phyloP scores from a whole-genome alignment of 2,888 invertebrate species.

The Drosophila kanekoi region DNA sequence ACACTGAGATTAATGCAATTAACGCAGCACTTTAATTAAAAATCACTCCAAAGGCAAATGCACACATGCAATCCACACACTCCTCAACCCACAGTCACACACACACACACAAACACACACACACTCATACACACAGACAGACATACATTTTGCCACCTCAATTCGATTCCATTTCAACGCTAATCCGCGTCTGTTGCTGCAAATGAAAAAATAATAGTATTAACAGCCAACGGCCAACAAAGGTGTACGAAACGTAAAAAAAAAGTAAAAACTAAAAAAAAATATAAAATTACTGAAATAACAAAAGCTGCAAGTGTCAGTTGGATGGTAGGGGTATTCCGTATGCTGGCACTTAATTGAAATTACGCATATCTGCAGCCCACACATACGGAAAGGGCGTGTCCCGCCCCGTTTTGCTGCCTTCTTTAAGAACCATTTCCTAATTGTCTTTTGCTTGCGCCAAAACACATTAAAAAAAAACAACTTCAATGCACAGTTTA shows the following conservation, averaged over 20 bases:
- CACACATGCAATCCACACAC: slow-evolving; percentile 32
- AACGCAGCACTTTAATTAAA: slow-evolving; percentile 77
- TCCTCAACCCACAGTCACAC: neutral
- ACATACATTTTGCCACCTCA: slow-evolving; percentile 8
- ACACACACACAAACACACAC: neutral
- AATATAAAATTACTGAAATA: slow-evolving; percentile 21
- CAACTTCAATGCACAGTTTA: slow-evolving; percentile 75
- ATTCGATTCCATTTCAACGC: slow-evolving; percentile 60
- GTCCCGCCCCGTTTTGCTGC: neutral
- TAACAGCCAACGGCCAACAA: slow-evolving; percentile 51
- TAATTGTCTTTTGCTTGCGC: slow-evolving; percentile 69
- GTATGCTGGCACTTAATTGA: slow-evolving; percentile 51
- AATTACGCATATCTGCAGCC: slow-evolving; percentile 58
- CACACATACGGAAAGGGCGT: slow-evolving; percentile 10
- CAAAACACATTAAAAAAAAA: slow-evolving; percentile 8
- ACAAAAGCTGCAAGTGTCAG: slow-evolving; percentile 34
- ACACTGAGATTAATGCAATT: slow-evolving; percentile 76
- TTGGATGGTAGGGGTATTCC: slow-evolving; percentile 18
- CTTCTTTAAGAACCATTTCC: slow-evolving; percentile 64
- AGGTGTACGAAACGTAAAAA: slow-evolving; percentile 27
- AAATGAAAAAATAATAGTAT: slow-evolving; percentile 78
- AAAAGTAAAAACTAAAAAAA: slow-evolving; percentile 20
- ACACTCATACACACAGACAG: neutral
- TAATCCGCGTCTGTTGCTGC: slow-evolving; percentile 66
- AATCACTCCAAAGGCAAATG: slow-evolving; percentile 57